phyloP scores from a whole-genome alignment of 1,140 invertebrate species.

The Dendrolimus punctatus region DNA sequence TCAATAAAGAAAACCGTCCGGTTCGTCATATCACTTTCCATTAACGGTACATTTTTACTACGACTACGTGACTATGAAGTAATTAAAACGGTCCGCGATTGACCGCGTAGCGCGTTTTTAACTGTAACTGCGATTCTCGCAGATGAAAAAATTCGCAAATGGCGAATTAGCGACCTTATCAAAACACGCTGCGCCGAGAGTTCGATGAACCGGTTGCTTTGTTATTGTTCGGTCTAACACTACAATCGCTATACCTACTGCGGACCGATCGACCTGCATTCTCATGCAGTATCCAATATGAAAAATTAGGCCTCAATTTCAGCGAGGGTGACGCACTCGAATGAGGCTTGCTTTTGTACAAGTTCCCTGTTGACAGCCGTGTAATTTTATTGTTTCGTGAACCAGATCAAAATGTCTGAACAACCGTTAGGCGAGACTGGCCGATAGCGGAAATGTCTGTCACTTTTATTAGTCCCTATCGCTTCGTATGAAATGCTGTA shows the following conservation, averaged over 20 bases:
- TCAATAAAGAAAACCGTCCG: slow-evolving; percentile 11
- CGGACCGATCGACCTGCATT: slow-evolving; percentile 4
- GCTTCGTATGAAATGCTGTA: slow-evolving; percentile 1
- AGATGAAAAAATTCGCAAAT: slow-evolving; percentile 44
- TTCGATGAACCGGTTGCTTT: slow-evolving; percentile 25
- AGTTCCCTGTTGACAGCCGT: slow-evolving; percentile 25
- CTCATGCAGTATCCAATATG: slow-evolving; percentile 1
- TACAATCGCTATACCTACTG: slow-evolving; percentile 14
- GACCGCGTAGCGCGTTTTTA: slow-evolving; percentile 44
- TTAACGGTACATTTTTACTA: slow-evolving; percentile 54
- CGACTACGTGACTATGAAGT: slow-evolving; percentile 57
- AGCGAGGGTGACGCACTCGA: slow-evolving; percentile 30
- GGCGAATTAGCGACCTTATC: slow-evolving; percentile 59
- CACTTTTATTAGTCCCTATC: slow-evolving; percentile 24
- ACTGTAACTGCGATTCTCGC: slow-evolving; percentile 47
- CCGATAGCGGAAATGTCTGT: slow-evolving; percentile 43
- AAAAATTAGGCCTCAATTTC: not conserved
- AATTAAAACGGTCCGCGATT: slow-evolving; percentile 62
- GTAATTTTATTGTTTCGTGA: slow-evolving; percentile 56
- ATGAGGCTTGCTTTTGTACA: slow-evolving; percentile 29
- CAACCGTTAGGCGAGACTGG: slow-evolving; percentile 56
- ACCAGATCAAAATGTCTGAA: slow-evolving; percentile 48
- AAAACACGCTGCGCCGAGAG: slow-evolving; percentile 36
- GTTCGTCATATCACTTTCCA: slow-evolving; percentile 57
- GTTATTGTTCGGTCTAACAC: slow-evolving; percentile 20